Conservation (phyloP, 2,888 invertebrate species). For the Herminia tarsipennalis region DNA sequence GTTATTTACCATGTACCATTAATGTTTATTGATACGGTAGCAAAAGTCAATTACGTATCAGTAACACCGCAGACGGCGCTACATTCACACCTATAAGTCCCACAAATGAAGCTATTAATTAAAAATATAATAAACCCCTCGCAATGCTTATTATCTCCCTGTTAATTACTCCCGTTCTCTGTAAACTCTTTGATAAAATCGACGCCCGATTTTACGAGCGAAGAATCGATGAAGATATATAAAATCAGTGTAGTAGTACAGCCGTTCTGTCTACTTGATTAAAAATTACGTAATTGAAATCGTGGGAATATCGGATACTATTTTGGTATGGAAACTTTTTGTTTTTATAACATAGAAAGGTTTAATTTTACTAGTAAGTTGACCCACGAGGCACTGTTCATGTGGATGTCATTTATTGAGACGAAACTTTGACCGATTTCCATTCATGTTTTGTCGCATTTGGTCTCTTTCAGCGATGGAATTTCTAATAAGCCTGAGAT, state of each 20-base stretch:
- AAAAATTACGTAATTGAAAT: conserved; percentile 37
- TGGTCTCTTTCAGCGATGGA: no score
- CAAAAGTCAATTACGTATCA: conserved; percentile 49
- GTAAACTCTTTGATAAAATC: conserved; percentile 43
- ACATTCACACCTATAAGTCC: conserved; percentile 45
- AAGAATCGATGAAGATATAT: conserved; percentile 38
- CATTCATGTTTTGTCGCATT: no score
- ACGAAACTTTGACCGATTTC: no score
- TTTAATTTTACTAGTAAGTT: no score
- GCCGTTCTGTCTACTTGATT: conserved; percentile 36
- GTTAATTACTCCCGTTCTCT: conserved; percentile 42
- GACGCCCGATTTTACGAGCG: conserved; percentile 49
- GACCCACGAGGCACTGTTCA: no score
- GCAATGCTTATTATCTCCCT: conserved; percentile 46
- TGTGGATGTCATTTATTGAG: no score
- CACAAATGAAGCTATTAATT: conserved; percentile 55
- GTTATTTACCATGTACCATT: no score
- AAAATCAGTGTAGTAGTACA: conserved; percentile 34
- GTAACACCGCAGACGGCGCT: conserved; percentile 32
- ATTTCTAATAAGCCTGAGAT: no score
- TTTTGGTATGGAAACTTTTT: conserved; percentile 1
- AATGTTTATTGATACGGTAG: conserved; percentile 50
- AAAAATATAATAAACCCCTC: conserved; percentile 50
- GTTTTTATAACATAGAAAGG: conserved; percentile 5
- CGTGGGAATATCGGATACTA: conserved; percentile 33